These are phyloP conservation scores for Todus mexicanus DNA, from an alignment of 2,797 vertebrate genomes.

Conservation along the genomic window DNA sequence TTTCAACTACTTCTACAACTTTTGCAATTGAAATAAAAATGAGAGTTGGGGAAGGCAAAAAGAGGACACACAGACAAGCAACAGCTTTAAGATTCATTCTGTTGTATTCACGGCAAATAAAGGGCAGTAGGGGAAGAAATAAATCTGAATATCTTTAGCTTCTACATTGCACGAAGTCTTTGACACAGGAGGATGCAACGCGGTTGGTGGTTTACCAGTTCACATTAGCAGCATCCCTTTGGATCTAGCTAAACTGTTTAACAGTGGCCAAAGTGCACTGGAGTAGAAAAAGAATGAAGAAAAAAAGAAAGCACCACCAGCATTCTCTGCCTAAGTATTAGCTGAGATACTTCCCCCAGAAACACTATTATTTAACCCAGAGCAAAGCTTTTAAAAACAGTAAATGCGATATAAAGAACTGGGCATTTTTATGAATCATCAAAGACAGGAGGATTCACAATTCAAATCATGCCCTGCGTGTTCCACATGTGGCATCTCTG, in stretches of 20 bases:
- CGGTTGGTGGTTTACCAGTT: slow-evolving; percentile 5
- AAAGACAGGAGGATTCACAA: background rate
- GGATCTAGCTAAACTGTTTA: background rate
- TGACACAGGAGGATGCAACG: background rate
- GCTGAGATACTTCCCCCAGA: background rate
- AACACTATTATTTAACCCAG: background rate
- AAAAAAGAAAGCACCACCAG: background rate
- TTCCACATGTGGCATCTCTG: background rate
- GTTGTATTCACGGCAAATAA: background rate
- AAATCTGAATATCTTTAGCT: slow-evolving; percentile 2
- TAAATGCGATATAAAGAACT: background rate
- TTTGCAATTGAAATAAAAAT: background rate
- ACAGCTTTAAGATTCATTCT: background rate
- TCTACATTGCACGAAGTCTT: background rate
- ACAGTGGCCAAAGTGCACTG: background rate
- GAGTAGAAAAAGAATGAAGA: background rate
- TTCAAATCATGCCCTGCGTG: background rate
- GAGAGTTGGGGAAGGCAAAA: background rate
- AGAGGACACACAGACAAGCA: background rate
- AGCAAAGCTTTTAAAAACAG: background rate
- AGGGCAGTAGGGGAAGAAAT: background rate
- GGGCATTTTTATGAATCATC: background rate
- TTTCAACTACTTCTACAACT: background rate
- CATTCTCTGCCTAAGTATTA: background rate
- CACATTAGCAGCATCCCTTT: background rate